These are phyloP conservation scores for Acronicta aceris DNA, from an alignment of 2,888 invertebrate genomes.

Conservation along the genomic window DNA sequence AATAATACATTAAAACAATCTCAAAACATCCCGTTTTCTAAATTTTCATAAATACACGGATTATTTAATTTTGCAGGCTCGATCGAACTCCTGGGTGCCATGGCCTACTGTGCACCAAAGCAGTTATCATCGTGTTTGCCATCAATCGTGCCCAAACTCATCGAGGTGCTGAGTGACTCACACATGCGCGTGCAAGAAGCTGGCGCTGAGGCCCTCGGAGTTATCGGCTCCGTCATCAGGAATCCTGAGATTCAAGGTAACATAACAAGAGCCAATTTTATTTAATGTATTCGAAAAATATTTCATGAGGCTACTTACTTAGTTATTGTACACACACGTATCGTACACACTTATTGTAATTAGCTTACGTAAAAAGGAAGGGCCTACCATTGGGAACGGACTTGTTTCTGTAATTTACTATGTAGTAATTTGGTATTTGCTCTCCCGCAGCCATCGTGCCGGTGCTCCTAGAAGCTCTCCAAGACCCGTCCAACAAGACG, in stretches of 20 bases:
- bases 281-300: too few relatives aligned
- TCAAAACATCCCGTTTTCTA: neutral
- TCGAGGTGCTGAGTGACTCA: constrained; percentile 98
- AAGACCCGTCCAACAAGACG: constrained; percentile 98
- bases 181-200: constrained; percentile 99
- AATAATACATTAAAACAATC: too few relatives aligned
- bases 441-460: constrained; percentile 93
- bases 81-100: constrained; percentile 98
- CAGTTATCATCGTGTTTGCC: constrained; percentile 99
- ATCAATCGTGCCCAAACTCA: constrained; percentile 98
- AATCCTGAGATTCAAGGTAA: constrained; percentile 99
- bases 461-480: constrained; percentile 95
- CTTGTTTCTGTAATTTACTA: too few relatives aligned
- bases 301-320: too few relatives aligned
- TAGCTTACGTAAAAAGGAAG: too few relatives aligned
- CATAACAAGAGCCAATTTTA: neutral
- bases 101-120: constrained; percentile 99
- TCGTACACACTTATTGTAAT: too few relatives aligned
- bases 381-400: constrained; percentile 48
- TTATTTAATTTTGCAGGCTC: constrained; percentile 90
- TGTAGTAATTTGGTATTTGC: too few relatives aligned
- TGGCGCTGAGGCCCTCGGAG: constrained; percentile 98
- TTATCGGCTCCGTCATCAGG: constrained; percentile 99
- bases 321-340: too few relatives aligned
- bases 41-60: neutral